phyloP scores from a whole-genome alignment of 2,888 invertebrate species.

The Onchidella celtica region DNA sequence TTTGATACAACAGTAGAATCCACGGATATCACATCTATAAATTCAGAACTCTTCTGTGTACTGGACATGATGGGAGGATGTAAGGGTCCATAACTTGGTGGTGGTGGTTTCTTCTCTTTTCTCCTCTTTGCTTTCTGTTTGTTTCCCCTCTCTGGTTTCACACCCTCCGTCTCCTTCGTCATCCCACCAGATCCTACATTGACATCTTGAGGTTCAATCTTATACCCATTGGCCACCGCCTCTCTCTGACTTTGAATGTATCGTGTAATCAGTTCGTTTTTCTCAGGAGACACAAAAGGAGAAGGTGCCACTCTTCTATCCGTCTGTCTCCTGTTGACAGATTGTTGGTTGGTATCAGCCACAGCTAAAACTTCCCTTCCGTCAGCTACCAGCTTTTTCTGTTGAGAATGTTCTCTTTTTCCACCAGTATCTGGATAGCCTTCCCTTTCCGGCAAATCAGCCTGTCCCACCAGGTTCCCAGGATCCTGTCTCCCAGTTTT shows the following conservation, averaged over 20 bases:
- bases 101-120: conserved; percentile 13
- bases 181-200: background rate
- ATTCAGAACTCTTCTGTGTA: conserved; percentile 72
- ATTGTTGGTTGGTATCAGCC: background rate
- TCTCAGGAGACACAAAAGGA: conserved; percentile 35
- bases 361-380: background rate
- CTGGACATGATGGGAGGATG: conserved; percentile 70
- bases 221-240: background rate
- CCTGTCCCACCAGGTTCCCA: too few relatives aligned
- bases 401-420: background rate
- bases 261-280: conserved; percentile 46
- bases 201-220: background rate
- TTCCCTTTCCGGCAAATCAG: background rate
- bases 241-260: conserved; percentile 47
- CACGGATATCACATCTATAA: conserved; percentile 58
- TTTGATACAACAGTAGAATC: conserved; percentile 44
- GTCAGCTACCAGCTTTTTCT: background rate
- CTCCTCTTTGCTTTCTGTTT: background rate
- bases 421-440: background rate
- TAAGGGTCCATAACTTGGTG: conserved; percentile 55
- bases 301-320: too few relatives aligned
- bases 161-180: too few relatives aligned
- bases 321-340: background rate
- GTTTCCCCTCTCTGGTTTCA: too few relatives aligned
- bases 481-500: too few relatives aligned